Conservation (phyloP, 2,797 vertebrate genomes). For the Sitta carolinensis region DNA sequence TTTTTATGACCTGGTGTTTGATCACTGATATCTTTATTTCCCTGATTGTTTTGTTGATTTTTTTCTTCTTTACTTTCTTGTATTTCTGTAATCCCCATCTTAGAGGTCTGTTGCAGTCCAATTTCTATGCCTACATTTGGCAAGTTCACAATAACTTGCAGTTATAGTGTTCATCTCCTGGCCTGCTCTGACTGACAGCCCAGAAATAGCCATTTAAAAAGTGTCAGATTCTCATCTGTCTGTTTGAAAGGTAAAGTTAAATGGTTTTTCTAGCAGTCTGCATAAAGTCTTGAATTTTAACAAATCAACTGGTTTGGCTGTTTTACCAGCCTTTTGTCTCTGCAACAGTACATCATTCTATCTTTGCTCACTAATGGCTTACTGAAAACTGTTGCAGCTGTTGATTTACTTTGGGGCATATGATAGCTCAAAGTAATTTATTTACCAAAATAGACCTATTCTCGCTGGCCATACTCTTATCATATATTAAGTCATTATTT, state of each 20-base stretch:
- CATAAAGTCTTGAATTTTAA: conserved; percentile 11
- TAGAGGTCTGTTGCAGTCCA: conserved; percentile 32
- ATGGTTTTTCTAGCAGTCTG: conserved; percentile 38
- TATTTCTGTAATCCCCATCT: conserved; percentile 13
- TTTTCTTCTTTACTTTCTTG: not conserved
- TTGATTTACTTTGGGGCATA: conserved; percentile 22
- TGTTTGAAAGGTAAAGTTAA: conserved; percentile 61
- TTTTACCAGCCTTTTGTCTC: conserved; percentile 42
- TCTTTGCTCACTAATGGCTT: conserved; percentile 56
- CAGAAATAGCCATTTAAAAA: conserved; percentile 71
- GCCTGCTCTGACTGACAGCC: conserved; percentile 73
- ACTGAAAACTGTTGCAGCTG: conserved; percentile 38
- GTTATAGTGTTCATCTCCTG: conserved; percentile 52
- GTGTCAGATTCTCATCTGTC: conserved; percentile 66
- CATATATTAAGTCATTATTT: conserved; percentile 42
- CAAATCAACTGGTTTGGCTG: conserved; percentile 11
- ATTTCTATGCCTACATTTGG: conserved; percentile 51
- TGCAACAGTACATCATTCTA: conserved; percentile 49
- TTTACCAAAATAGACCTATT: conserved; percentile 45
- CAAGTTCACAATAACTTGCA: conserved; percentile 53
- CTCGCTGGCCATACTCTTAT: not conserved
- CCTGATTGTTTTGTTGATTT: not conserved
- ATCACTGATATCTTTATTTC: conserved; percentile 66
- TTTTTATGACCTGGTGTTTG: conserved; percentile 48
- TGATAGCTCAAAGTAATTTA: conserved; percentile 58